A percentile compares a stretch with the other conserved stretches of the same genome.
Conservation (phyloP, 2,797 vertebrate species). For the Pempheris klunzingeri region DNA sequence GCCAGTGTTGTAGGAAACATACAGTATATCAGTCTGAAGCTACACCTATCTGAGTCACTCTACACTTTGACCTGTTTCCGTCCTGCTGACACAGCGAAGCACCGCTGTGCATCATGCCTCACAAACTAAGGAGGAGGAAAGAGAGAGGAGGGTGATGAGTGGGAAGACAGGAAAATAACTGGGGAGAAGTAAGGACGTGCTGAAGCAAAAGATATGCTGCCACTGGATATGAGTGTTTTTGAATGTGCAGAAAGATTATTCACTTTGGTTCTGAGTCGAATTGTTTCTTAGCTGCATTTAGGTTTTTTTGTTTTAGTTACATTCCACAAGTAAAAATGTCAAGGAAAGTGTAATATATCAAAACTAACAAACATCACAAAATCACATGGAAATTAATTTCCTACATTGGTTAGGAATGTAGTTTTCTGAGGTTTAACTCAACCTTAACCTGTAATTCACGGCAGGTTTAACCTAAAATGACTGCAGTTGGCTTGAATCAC, state of each 20-base stretch:
- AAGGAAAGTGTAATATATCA: not conserved
- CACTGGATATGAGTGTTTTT: slow-evolving; percentile 24
- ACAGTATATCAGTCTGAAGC: slow-evolving; percentile 29
- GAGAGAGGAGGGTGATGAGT: slow-evolving; percentile 52
- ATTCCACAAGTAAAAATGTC: slow-evolving; percentile 2
- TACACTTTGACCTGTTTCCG: slow-evolving; percentile 66
- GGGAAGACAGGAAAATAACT: slow-evolving; percentile 38
- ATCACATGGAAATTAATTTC: not conserved
- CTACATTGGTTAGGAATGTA: slow-evolving; percentile 1
- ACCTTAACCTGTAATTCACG: slow-evolving; percentile 14
- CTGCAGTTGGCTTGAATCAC: not conserved
- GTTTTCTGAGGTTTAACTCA: not conserved
- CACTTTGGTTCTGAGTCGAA: not conserved
- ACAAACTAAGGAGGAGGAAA: slow-evolving; percentile 47
- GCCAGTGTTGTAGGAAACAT: slow-evolving; percentile 29
- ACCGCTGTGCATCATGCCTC: slow-evolving; percentile 50
- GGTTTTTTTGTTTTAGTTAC: not conserved
- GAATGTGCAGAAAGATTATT: slow-evolving; percentile 6
- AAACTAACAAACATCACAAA: no score
- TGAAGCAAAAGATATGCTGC: slow-evolving; percentile 41
- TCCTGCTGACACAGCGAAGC: slow-evolving; percentile 66
- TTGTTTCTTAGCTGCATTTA: slow-evolving; percentile 4
- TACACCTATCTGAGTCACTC: slow-evolving; percentile 52
- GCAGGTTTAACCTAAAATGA: slow-evolving; percentile 24
- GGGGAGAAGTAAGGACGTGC: slow-evolving; percentile 30